Base-by-base conservation (phyloP, 2,888 invertebrate species). In the Pimpla rufipes region DNA sequence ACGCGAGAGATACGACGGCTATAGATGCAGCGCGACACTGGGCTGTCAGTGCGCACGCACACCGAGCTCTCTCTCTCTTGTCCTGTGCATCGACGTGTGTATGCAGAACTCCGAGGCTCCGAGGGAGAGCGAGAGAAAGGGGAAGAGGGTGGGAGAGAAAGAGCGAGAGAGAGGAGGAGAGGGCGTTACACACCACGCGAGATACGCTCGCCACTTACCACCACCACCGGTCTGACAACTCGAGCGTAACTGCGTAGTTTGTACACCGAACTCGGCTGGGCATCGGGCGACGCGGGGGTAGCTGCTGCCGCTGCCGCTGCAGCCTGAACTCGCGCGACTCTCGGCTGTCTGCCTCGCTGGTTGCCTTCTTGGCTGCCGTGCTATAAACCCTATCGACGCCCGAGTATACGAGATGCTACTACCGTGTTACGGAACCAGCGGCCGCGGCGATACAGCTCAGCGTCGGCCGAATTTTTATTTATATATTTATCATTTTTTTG, bases 181-280 rank as follows among this genome's bases (percentile, higher is more conserved):
- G 75, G 52, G 70, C 76, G 76, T 82, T 85, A 77, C 83, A 83
- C 74, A 78, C 77, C 64, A 66, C 77, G 59, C 29, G 73, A 77
- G 77, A 84, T 80, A 77, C 57, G 55, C 70, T 83, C 70, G 79
- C 82, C 87, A 85, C 85, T 86, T 86, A 86, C 87, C 88, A 85
- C 84, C 85, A 83, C 67, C 74, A 59, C 80, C 84, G 82, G 83
- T 84, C 84, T 84, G 88, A 89, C 89, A 89, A 90, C 88, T 87
- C 88, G 88, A 89, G 86, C 87, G 90, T 90, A 92, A 91, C 91
- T 91, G 91, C 91, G 91, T 91, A 91, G 92, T 91, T 91, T 89
- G 90, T 88, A 88, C 87, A 83, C 85, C 84, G 79, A 86, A 81
- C 80, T 86, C 81, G 77, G 77, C 47, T 59, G 79, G 77, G 76